Evolutionary conservation across 2,888 invertebrate species (phyloP), one percentile per base, ranked within the genome.

Genomic region (Cheilosia vulpina): DNA sequence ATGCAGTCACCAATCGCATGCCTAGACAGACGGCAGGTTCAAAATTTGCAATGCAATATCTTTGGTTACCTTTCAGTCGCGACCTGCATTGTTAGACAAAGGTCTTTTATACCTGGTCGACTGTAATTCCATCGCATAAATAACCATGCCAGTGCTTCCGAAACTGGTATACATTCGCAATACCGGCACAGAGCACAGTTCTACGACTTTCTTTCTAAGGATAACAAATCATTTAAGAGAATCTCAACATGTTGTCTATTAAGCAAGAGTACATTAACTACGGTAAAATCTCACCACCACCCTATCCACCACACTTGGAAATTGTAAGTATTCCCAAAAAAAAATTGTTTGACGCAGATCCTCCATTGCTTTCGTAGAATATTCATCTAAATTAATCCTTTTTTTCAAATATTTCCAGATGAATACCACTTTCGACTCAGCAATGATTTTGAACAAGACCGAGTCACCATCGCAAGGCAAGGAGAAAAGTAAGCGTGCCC

Each of bases 401-500:
- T 47, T 58, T 62, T 63, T 41, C 1, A 0, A 17, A 45, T 47
- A 55, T 84, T 72, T 75, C 2, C 19, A 87, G 87, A 87, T 87
- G 66, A 80, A 76, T 43, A 55, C 53, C 1, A 66, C 71, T 4
- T 69, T 79, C 11, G 63, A 84, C 15, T 24, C 69, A 65, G 47
- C 7, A 2, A 58, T 60, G 63, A 21, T 50, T n/a, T 9, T 38
- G n/a, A 69, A 43, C 4, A 55, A 76, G 17, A 11, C 58, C 2
- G 60, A 69, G 6, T 43, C 75, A 34, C 41, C 69, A 15, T 57
- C 81, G 41, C 50, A 65, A 9, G 68, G 17, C 7, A 81, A 72
- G 34, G 81, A 68, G 53, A 89, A 88, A 45, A 66, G 72, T 4
- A 98, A 98, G 91, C 94, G 98, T 63, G 97, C 98, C 89, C 94